phyloP scores from a whole-genome alignment of 2,797 vertebrate species.

The Trachurus trachurus region DNA sequence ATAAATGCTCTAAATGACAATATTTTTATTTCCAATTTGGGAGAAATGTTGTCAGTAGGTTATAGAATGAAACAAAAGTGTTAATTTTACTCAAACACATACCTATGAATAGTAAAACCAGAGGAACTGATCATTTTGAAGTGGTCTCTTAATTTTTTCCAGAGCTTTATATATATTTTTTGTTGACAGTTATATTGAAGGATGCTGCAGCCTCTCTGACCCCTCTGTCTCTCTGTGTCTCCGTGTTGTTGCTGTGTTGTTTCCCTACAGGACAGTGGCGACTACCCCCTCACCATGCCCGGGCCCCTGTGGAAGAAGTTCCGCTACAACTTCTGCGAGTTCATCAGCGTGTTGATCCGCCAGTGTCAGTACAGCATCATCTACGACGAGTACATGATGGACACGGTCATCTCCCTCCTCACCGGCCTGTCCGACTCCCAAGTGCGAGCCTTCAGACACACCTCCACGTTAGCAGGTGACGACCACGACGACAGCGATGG shows the following conservation, averaged over 20 bases:
- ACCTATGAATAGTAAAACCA: too few species aligned
- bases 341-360: slow-evolving; percentile 97
- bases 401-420: slow-evolving; percentile 98
- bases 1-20: too few species aligned
- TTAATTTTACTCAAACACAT: too few species aligned
- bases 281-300: slow-evolving; percentile 99
- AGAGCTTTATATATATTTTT: too few species aligned
- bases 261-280: slow-evolving; percentile 92
- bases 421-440: slow-evolving; percentile 99
- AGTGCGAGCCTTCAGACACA: slow-evolving; percentile 99
- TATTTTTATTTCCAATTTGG: too few species aligned
- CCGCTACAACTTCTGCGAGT: slow-evolving; percentile 99
- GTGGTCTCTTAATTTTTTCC: too few species aligned
- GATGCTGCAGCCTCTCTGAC: neutral
- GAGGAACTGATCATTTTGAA: too few species aligned
- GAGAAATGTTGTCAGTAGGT: too few species aligned
- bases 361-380: slow-evolving; percentile 99
- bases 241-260: too few species aligned
- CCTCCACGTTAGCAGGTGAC: slow-evolving; percentile 96
- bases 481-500: too few species aligned
- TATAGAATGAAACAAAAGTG: too few species aligned
- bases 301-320: slow-evolving; percentile 99
- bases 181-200: too few species aligned
- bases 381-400: slow-evolving; percentile 99
- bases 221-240: neutral